Base-by-base conservation (phyloP, 2,797 vertebrate genomes). In the Trachops cirrhosus region DNA sequence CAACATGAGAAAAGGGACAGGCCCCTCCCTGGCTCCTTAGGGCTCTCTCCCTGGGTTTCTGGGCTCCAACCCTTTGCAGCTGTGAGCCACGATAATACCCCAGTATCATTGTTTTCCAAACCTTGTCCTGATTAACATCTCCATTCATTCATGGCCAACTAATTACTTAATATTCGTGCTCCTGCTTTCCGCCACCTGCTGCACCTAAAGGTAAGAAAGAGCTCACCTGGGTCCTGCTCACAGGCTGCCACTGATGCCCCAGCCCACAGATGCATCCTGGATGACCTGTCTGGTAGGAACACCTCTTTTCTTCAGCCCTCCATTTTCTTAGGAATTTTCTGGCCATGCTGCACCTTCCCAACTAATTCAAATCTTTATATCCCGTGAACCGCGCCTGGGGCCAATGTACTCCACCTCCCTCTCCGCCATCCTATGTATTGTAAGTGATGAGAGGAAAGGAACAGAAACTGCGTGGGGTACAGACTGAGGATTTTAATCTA, bases 321-420 rank as follows among this genome's bases (percentile, higher is more conserved):
- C 84, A 73, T 57, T 96, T 74, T 46, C 96, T 89, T 48, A 95
- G 97, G 96, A 77, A 96, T 11, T 3, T 83, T 88, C 78, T 39
- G 92, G 44, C 67, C 92, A 29, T 34, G 52, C 39, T 2, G 2
- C 21, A 54, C 26, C 44, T 91, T 83, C 84, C 68, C 2, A 16
- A 68, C 24, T 5, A 46, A 95, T 78, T 82, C 75, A 44, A 59
- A 54, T 37, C 39, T 83, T 46, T 67, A 11, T 48, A 16, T 48
- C 67, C 41, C 34, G 41, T 67, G 80, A 67, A 16, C 32, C 1
- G 3, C 11, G 7, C 32, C 8, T 67, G 32, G 19, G 21, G 21
- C 41, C 46, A 64, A 67, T 67, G 59, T n/a, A 48, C 10, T 34
- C 8, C 41, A n/a, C 12, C 32, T 46, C 59, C 32, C 21, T 16